phyloP scores from a whole-genome alignment of 2,113 vertebrate genomes.

The Pelodiscus sinensis region DNA sequence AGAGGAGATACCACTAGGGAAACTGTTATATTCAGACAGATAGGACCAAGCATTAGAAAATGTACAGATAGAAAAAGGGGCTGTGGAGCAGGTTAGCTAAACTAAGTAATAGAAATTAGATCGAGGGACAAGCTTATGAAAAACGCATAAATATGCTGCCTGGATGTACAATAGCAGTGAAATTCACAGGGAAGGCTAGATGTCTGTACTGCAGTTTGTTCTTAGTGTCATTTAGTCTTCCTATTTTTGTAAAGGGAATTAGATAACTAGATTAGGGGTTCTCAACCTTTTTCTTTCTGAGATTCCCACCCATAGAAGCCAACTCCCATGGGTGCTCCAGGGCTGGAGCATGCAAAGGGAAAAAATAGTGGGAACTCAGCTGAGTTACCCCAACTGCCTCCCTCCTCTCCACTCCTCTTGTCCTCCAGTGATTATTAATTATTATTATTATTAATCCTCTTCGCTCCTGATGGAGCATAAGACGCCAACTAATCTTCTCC shows the following conservation, averaged over 20 bases:
- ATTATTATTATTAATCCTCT: too few species aligned
- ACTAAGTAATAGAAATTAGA: slow-evolving; percentile 53
- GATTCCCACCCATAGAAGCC: too few species aligned
- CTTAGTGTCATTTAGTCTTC: background rate
- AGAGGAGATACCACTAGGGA: slow-evolving; percentile 67
- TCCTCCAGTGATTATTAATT: too few species aligned
- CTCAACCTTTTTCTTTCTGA: too few species aligned
- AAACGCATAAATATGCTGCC: slow-evolving; percentile 44
- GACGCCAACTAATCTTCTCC: too few species aligned
- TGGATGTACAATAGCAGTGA: slow-evolving; percentile 49
- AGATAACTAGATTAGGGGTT: background rate
- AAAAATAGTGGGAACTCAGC: too few species aligned
- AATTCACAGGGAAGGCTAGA: slow-evolving; percentile 16
- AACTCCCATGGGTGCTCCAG: too few species aligned
- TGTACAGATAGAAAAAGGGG: background rate
- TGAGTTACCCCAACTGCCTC: too few species aligned
- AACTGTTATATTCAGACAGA: slow-evolving; percentile 53
- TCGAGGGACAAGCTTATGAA: slow-evolving; percentile 13
- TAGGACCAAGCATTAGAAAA: slow-evolving; percentile 12
- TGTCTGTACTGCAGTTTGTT: background rate
- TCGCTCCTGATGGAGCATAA: too few species aligned
- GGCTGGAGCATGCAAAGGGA: too few species aligned
- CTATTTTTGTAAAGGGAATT: background rate
- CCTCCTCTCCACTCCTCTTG: too few species aligned
- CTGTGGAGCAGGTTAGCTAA: slow-evolving; percentile 29